A percentile compares a stretch with the other conserved stretches of the same genome.
Evolutionary conservation across 35 echinoderm and acorn worm species (phyloP).

Genomic region (Eucidaris tribuloides): DNA sequence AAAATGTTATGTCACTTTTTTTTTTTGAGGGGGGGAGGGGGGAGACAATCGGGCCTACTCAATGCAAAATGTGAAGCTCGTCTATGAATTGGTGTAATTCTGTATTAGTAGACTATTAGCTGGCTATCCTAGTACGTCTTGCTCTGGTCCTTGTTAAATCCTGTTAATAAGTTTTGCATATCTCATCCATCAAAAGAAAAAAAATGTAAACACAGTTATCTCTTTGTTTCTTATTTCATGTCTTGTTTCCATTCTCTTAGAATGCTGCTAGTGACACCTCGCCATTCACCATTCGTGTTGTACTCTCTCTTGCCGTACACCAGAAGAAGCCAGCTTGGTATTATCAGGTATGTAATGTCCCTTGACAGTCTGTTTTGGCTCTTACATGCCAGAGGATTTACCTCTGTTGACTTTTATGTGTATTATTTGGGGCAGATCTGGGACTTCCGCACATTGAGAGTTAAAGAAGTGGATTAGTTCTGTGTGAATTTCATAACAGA

Average conservation of each 20-base stretch:
- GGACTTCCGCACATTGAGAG: no score
- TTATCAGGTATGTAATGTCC: not conserved
- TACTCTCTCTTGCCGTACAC: slow-evolving; percentile 57
- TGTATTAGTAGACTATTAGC: not conserved
- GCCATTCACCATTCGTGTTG: slow-evolving; percentile 32
- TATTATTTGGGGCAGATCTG: no score
- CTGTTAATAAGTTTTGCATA: not conserved
- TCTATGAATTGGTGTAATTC: not conserved
- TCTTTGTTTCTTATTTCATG: not conserved
- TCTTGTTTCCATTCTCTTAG: not conserved
- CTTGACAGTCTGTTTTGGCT: no score
- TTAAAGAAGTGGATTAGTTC: no score
- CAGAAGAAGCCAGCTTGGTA: slow-evolving; percentile 41
- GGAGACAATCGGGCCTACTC: no score
- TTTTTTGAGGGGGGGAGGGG: no score
- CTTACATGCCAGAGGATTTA: no score
- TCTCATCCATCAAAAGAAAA: not conserved
- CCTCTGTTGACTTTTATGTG: no score
- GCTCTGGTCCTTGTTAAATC: not conserved
- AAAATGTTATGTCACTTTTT: no score
- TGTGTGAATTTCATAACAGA: no score
- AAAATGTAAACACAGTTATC: not conserved
- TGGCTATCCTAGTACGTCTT: not conserved
- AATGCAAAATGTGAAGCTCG: not conserved
- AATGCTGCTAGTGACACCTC: slow-evolving; percentile 29